Percentiles rank a stretch among this genome's conserved stretches.
phyloP scores from a whole-genome alignment of 1,140 invertebrate genomes.

The Lethocerus indicus region DNA sequence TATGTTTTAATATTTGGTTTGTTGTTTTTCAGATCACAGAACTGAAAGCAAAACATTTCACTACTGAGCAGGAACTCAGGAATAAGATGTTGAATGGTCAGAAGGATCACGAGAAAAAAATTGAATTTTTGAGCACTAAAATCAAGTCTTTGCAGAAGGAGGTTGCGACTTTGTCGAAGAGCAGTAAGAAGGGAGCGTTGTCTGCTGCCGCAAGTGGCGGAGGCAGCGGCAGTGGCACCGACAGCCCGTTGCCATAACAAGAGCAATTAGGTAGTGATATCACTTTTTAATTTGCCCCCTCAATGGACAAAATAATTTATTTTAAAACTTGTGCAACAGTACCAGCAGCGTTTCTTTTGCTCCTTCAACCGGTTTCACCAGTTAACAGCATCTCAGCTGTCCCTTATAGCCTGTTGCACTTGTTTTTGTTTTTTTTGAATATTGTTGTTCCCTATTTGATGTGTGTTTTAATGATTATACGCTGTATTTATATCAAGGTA shows the following conservation, averaged over 20 bases:
- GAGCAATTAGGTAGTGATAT: too few species aligned
- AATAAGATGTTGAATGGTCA: slow-evolving; percentile 67
- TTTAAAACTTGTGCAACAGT: too few species aligned
- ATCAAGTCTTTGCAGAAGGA: slow-evolving; percentile 64
- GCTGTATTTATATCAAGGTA: too few species aligned
- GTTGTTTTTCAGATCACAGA: slow-evolving; percentile 62
- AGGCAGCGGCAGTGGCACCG: slow-evolving; percentile 43
- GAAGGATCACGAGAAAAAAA: slow-evolving; percentile 64
- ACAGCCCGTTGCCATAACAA: slow-evolving; percentile 36
- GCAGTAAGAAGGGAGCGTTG: slow-evolving; percentile 41
- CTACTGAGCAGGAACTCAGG: slow-evolving; percentile 66
- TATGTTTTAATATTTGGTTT: neutral
- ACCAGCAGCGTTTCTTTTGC: too few species aligned
- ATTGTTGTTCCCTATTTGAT: too few species aligned
- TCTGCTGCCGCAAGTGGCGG: slow-evolving; percentile 14
- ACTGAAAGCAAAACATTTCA: slow-evolving; percentile 80
- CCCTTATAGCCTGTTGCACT: too few species aligned
- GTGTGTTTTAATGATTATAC: too few species aligned
- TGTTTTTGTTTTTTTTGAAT: too few species aligned
- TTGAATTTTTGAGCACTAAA: slow-evolving; percentile 57
- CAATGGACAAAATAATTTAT: too few species aligned
- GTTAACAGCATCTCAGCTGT: too few species aligned
- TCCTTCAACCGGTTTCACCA: too few species aligned
- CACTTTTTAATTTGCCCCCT: too few species aligned
- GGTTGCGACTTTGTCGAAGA: slow-evolving; percentile 66